A percentile compares a stretch with the other conserved stretches of the same genome.
phyloP scores from a whole-genome alignment of 2,888 invertebrate species.

The Andrena trimmerana region DNA sequence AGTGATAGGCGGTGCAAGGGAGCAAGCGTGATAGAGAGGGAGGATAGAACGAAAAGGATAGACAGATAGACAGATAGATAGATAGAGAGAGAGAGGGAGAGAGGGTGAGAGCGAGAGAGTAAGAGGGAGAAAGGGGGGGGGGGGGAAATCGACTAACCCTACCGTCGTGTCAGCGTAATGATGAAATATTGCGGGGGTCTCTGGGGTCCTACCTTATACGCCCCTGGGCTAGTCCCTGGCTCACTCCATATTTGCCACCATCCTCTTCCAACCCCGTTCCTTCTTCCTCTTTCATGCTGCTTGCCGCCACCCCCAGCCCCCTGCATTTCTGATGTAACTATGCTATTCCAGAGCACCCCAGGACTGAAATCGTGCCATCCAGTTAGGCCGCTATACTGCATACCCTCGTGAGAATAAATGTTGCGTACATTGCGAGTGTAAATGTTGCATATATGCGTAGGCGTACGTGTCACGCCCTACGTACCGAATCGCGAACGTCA shows the following conservation, averaged over 20 bases:
- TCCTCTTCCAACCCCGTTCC: constrained; percentile 52
- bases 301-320: constrained; percentile 61
- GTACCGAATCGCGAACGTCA: constrained; percentile 36
- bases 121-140: constrained; percentile 57
- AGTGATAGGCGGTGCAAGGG: constrained; percentile 35
- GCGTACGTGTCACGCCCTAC: constrained; percentile 49
- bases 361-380: constrained; percentile 75
- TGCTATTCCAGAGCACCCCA: constrained; percentile 74
- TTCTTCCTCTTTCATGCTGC: constrained; percentile 63
- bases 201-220: constrained; percentile 71
- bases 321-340: constrained; percentile 82
- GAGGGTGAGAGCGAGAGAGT: constrained; percentile 27
- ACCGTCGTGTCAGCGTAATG: constrained; percentile 83
- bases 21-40: constrained; percentile 17
- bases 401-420: constrained; percentile 70
- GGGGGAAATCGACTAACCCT: constrained; percentile 78
- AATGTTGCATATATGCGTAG: constrained; percentile 25
- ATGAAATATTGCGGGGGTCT: constrained; percentile 83
- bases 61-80: constrained; percentile 4
- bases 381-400: constrained; percentile 68
- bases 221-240: constrained; percentile 71
- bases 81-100: not conserved
- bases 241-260: constrained; percentile 74
- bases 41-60: not conserved
- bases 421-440: constrained; percentile 52